Conservation (phyloP, 2,113 vertebrate genomes). For the Cygnus buccinator region DNA sequence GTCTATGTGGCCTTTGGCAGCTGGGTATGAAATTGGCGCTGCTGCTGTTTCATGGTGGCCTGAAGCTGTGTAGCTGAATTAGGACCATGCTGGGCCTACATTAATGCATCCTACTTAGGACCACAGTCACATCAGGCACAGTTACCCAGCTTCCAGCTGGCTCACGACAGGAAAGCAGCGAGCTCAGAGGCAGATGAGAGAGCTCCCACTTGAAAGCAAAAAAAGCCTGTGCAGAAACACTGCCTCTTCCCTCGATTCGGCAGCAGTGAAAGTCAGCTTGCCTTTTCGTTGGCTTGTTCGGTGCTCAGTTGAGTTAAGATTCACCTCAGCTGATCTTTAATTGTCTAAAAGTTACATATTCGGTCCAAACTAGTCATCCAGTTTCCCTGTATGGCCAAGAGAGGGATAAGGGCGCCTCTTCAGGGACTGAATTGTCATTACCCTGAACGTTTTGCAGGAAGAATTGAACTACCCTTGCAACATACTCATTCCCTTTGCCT, state of each 20-base stretch:
- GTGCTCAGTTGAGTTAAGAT: background rate
- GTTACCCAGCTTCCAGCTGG: conserved; percentile 30
- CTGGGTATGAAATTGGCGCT: background rate
- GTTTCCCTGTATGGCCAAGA: background rate
- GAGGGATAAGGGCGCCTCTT: background rate
- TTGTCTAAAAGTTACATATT: background rate
- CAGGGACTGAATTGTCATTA: background rate
- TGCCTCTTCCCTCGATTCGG: background rate
- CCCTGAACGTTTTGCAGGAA: background rate
- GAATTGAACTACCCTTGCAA: background rate
- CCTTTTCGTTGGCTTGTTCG: background rate
- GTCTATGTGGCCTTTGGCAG: background rate
- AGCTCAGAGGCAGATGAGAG: background rate
- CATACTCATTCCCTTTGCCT: background rate
- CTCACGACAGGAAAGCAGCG: background rate
- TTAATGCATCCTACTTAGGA: background rate
- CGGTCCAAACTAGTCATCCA: background rate
- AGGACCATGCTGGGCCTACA: background rate
- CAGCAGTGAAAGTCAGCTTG: background rate
- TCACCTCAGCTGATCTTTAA: background rate
- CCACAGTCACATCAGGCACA: background rate
- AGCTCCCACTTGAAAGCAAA: background rate
- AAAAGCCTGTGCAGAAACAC: background rate
- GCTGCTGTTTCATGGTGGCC: conserved; percentile 1
- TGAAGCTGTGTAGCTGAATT: conserved; percentile 28